These are phyloP conservation scores for Eublepharis macularius DNA, from an alignment of 2,113 vertebrate genomes.

Conservation along the genomic window DNA sequence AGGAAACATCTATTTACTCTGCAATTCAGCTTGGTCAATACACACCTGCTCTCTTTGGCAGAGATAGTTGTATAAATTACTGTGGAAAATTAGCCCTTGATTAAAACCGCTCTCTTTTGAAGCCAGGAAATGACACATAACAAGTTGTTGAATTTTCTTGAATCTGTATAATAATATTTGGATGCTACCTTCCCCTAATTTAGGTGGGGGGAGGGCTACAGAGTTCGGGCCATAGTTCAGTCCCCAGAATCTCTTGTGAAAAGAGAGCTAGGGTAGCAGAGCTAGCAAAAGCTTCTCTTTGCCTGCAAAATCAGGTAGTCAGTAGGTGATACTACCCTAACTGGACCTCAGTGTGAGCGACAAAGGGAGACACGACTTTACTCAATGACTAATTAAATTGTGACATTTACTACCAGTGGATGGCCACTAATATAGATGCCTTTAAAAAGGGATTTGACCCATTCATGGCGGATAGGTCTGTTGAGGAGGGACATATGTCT, in stretches of 20 bases:
- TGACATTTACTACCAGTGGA: too few species aligned
- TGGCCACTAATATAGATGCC: too few species aligned
- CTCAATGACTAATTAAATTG: too few species aligned
- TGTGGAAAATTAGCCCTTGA: not conserved
- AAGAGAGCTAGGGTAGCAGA: not conserved
- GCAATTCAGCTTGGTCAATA: not conserved
- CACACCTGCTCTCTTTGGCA: not conserved
- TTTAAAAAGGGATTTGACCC: too few species aligned
- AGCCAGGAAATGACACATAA: conserved; percentile 47
- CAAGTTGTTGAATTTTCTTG: conserved; percentile 55
- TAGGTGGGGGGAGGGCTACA: too few species aligned
- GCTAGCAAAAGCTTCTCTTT: not conserved
- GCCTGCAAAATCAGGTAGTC: too few species aligned
- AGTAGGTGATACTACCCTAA: too few species aligned
- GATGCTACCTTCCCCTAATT: not conserved
- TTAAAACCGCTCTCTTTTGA: conserved; percentile 49
- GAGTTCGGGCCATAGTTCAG: not conserved
- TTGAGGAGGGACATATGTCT: too few species aligned
- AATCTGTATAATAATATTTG: not conserved
- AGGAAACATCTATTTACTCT: not conserved
- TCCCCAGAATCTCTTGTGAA: conserved; percentile 50
- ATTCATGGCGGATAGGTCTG: too few species aligned
- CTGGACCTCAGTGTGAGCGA: too few species aligned
- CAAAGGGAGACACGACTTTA: too few species aligned
- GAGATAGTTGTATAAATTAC: not conserved